These are phyloP conservation scores for Sylvia borin DNA, from an alignment of 2,797 vertebrate genomes.

Conservation along the genomic window DNA sequence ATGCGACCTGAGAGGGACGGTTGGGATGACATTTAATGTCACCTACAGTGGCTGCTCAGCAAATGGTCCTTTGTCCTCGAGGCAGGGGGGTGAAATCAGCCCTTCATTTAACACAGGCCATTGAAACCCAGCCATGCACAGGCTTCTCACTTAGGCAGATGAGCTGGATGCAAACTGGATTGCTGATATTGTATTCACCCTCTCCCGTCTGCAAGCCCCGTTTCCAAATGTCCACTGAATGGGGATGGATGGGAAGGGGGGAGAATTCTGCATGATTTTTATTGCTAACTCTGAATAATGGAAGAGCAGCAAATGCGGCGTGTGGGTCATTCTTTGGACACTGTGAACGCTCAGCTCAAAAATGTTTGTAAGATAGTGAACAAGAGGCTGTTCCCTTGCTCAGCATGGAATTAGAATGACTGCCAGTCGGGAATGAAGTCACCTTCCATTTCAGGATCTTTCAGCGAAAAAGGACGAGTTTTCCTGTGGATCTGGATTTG, in stretches of 20 bases:
- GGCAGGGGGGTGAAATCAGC: not conserved
- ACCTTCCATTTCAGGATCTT: slow-evolving; percentile 33
- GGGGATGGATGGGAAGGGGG: not conserved
- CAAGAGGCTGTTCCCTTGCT: slow-evolving; percentile 1
- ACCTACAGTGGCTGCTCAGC: not conserved
- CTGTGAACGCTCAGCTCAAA: not conserved
- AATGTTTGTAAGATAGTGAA: not conserved
- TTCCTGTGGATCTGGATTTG: not conserved
- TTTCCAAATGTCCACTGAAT: not conserved
- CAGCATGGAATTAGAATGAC: not conserved
- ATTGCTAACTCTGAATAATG: not conserved
- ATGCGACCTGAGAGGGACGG: not conserved
- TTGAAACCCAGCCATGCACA: not conserved
- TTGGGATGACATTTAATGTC: not conserved
- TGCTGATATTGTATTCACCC: not conserved
- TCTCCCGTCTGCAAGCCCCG: not conserved
- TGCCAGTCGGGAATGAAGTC: slow-evolving; percentile 14
- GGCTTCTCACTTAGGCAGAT: not conserved
- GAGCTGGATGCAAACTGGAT: not conserved
- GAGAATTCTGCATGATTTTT: not conserved
- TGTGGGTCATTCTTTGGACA: not conserved
- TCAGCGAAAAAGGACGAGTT: not conserved
- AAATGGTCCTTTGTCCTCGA: not conserved
- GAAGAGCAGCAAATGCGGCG: not conserved
- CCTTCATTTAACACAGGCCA: not conserved